Percentiles rank a stretch among this genome's conserved stretches.
Conservation (phyloP, 2,113 vertebrate genomes). For the Cnemophilus loriae region DNA sequence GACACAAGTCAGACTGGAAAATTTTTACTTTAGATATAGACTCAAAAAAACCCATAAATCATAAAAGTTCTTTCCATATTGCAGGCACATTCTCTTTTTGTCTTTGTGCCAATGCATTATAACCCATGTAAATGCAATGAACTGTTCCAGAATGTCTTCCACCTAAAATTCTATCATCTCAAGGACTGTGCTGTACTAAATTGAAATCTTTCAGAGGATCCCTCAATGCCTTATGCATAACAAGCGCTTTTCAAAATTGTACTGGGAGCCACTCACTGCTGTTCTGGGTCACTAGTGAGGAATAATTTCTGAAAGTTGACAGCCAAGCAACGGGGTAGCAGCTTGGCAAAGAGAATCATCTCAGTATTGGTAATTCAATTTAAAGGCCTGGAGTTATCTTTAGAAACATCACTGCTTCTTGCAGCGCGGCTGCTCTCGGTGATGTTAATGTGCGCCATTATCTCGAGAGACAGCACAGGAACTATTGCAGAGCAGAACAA, state of each 20-base stretch:
- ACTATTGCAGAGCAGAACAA: background rate
- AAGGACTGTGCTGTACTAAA: background rate
- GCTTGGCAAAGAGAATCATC: conserved; percentile 21
- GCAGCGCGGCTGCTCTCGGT: background rate
- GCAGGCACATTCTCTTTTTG: background rate
- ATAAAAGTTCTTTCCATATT: background rate
- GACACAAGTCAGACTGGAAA: background rate
- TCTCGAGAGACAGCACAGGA: conserved; percentile 21
- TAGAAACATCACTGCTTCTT: conserved; percentile 40
- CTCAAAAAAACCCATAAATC: background rate
- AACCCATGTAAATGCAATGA: background rate
- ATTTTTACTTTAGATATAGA: background rate
- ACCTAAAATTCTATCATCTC: background rate
- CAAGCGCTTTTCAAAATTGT: conserved; percentile 9
- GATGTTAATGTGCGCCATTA: conserved; percentile 24
- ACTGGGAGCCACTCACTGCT: background rate
- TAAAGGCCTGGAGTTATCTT: conserved; percentile 48
- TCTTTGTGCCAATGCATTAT: background rate
- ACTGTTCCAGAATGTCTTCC: background rate
- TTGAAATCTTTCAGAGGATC: background rate
- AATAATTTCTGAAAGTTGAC: conserved; percentile 36
- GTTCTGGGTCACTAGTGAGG: conserved; percentile 17
- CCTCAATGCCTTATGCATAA: background rate
- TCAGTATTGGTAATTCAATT: conserved; percentile 27
- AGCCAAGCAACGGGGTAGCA: background rate